Conservation (phyloP, 2,888 invertebrate species). For the Heterodera filipjevi region DNA sequence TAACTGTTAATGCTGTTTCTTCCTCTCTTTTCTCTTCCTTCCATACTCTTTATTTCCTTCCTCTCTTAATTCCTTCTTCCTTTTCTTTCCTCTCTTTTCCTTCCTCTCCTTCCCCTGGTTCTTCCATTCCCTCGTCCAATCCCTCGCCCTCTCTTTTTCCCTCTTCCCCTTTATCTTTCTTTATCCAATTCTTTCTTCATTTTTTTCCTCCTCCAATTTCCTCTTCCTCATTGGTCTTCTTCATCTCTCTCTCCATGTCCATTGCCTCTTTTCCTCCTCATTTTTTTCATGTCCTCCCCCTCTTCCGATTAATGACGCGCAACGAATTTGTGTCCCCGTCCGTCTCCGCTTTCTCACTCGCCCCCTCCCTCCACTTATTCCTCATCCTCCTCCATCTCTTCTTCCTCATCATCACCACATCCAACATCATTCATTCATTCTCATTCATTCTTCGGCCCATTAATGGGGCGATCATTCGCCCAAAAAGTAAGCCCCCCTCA, state of each 20-base stretch:
- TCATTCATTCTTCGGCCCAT: neutral
- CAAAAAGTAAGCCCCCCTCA: neutral
- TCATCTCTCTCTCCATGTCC: neutral
- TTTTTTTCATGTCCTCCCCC: neutral
- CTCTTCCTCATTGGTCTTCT: neutral
- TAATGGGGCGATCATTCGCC: neutral
- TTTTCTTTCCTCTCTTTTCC: neutral
- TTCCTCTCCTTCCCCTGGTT: neutral
- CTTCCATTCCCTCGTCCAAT: neutral
- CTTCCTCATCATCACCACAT: neutral
- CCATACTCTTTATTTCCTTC: neutral
- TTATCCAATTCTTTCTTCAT: neutral
- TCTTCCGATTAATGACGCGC: constrained; percentile 2
- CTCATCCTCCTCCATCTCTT: neutral
- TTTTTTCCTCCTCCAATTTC: neutral
- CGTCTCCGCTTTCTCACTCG: neutral
- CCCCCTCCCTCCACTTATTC: too few species aligned
- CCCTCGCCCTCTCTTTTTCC: neutral
- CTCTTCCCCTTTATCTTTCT: neutral
- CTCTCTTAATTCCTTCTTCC: neutral
- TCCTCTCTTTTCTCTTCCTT: neutral
- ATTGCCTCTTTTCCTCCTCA: neutral
- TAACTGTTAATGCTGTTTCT: neutral
- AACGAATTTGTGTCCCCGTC: constrained; percentile 5
- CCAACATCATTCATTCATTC: neutral